phyloP scores from a whole-genome alignment of 1,140 invertebrate species.

The Ceratina japonica region DNA sequence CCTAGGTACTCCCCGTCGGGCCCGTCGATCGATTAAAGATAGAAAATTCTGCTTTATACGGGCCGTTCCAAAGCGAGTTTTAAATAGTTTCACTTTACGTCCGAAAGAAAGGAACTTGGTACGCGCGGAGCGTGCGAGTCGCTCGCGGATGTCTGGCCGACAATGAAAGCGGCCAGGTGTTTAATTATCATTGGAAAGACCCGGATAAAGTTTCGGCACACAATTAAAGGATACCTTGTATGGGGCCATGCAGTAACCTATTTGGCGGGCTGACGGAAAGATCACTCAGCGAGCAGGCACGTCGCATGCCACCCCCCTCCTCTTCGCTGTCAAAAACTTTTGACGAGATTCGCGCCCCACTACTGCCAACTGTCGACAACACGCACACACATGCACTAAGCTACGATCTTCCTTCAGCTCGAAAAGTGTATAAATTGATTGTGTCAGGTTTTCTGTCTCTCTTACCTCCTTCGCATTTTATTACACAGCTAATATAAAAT shows the following conservation, averaged over 20 bases:
- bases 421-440: background rate
- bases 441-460: background rate
- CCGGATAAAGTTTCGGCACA: slow-evolving; percentile 10
- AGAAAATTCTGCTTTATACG: background rate
- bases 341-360: slow-evolving; percentile 71
- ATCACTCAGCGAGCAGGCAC: slow-evolving; percentile 87
- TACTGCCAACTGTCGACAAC: slow-evolving; percentile 77
- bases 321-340: slow-evolving; percentile 77
- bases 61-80: slow-evolving; percentile 27
- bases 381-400: slow-evolving; percentile 76
- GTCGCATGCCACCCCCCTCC: slow-evolving; percentile 81
- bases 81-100: background rate
- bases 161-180: no score
- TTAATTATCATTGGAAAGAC: slow-evolving; percentile 31
- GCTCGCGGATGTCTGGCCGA: no score
- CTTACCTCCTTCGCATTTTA: slow-evolving; percentile 15
- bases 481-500: no score
- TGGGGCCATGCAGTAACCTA: slow-evolving; percentile 77
- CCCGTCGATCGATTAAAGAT: background rate
- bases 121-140: no score
- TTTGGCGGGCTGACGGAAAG: slow-evolving; percentile 79
- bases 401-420: slow-evolving; percentile 54
- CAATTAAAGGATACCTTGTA: slow-evolving; percentile 71
- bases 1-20: no score
- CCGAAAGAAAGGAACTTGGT: no score